These are phyloP conservation scores for Danio choprae DNA, from an alignment of 2,797 vertebrate species.

Conservation along the genomic window DNA sequence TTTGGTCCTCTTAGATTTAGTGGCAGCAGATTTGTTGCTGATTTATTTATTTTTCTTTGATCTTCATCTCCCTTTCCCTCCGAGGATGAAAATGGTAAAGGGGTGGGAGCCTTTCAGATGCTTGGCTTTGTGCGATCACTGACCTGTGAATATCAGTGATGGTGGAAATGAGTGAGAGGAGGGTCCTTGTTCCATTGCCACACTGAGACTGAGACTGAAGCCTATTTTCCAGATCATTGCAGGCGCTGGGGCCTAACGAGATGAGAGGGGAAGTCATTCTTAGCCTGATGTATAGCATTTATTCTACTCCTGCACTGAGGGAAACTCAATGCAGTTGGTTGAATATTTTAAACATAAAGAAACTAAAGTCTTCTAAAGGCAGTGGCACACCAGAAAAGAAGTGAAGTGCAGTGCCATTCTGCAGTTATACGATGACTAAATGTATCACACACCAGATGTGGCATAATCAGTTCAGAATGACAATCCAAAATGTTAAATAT, in stretches of 20 bases:
- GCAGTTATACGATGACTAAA: too few species aligned
- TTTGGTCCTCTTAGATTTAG: background rate
- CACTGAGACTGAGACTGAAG: slow-evolving; percentile 56
- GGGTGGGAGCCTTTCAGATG: slow-evolving; percentile 35
- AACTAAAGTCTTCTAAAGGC: background rate
- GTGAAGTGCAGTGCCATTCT: background rate
- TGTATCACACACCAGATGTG: too few species aligned
- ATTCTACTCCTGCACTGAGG: slow-evolving; percentile 34
- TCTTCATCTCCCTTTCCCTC: slow-evolving; percentile 36
- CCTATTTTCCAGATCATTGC: slow-evolving; percentile 67
- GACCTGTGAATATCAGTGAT: slow-evolving; percentile 65
- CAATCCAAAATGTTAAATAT: too few species aligned
- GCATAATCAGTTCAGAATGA: too few species aligned
- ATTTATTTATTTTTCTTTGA: background rate
- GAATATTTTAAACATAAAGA: slow-evolving; percentile 7
- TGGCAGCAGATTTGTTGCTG: slow-evolving; percentile 7
- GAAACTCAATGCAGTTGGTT: background rate
- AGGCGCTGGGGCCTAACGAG: slow-evolving; percentile 56
- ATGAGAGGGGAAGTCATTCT: slow-evolving; percentile 51
- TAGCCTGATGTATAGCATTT: slow-evolving; percentile 29
- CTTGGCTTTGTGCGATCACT: slow-evolving; percentile 56
- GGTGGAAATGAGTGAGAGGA: slow-evolving; percentile 58
- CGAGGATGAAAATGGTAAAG: slow-evolving; percentile 24
- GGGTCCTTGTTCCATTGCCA: slow-evolving; percentile 55
- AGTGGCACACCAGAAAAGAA: background rate